phyloP scores from a whole-genome alignment of 2,113 vertebrate species.

The Odocoileus hemionus region DNA sequence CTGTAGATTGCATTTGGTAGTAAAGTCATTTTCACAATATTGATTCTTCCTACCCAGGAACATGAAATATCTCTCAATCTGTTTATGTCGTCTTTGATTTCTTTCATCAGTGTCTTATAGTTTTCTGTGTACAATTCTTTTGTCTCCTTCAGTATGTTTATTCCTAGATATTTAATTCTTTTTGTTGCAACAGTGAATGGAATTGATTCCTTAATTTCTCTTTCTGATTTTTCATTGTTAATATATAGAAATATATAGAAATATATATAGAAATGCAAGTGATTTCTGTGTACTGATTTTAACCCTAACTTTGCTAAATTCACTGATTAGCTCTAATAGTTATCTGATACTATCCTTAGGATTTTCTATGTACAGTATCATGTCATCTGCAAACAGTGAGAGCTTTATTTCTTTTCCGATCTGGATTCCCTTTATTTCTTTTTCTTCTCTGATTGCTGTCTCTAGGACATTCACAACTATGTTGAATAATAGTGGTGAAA shows the following conservation, averaged over 20 bases:
- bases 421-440: background rate
- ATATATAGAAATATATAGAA: background rate
- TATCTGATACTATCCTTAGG: background rate
- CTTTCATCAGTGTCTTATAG: background rate
- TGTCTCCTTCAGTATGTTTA: background rate
- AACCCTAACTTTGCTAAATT: background rate
- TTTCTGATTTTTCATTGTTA: background rate
- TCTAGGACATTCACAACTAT: background rate
- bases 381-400: background rate
- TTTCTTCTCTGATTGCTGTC: background rate
- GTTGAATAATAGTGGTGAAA: background rate
- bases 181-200: background rate
- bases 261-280: background rate
- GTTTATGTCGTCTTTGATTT: background rate
- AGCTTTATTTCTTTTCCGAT: background rate
- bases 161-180: background rate
- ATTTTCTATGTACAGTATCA: background rate
- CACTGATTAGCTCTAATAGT: background rate
- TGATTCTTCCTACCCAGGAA: background rate
- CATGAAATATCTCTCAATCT: background rate
- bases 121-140: background rate
- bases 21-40: background rate
- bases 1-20: background rate
- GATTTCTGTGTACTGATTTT: background rate
- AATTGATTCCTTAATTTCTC: background rate